Conservation (phyloP, 2,888 invertebrate genomes). For the Lycophotia porphyrea region DNA sequence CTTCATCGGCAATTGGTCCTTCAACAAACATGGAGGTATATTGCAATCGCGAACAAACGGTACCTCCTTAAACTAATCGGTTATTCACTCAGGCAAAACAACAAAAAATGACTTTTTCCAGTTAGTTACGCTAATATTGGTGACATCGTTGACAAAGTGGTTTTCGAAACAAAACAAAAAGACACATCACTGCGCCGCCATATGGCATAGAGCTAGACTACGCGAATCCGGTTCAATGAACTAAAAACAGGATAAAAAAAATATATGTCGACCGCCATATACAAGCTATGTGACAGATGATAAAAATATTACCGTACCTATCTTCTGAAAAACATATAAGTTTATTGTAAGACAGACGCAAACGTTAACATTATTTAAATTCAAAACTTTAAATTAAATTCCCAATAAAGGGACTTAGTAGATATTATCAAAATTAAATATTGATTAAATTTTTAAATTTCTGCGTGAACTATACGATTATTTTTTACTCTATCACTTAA, state of each 20-base stretch:
- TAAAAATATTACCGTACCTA: conserved; percentile 21
- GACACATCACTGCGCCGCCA: background rate
- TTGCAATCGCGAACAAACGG: background rate
- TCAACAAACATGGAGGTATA: background rate
- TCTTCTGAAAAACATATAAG: background rate
- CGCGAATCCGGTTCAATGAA: conserved; percentile 81
- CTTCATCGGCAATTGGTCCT: background rate
- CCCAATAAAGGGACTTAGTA: background rate
- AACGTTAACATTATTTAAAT: background rate
- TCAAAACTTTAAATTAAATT: background rate
- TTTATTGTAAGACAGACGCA: background rate
- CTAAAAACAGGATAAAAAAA: conserved; percentile 60
- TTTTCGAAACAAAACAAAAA: conserved; percentile 12
- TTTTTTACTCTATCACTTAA: background rate
- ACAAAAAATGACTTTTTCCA: background rate
- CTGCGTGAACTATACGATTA: background rate
- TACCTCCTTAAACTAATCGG: background rate
- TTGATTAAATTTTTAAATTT: background rate
- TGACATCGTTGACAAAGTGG: conserved; percentile 13
- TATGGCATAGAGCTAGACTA: conserved; percentile 67
- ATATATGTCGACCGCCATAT: conserved; percentile 13
- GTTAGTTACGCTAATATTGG: background rate
- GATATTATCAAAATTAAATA: background rate
- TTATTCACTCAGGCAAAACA: background rate
- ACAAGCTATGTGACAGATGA: background rate